Evolutionary conservation across 1,140 invertebrate genomes (phyloP).

Genomic region (Heliothis virescens): DNA sequence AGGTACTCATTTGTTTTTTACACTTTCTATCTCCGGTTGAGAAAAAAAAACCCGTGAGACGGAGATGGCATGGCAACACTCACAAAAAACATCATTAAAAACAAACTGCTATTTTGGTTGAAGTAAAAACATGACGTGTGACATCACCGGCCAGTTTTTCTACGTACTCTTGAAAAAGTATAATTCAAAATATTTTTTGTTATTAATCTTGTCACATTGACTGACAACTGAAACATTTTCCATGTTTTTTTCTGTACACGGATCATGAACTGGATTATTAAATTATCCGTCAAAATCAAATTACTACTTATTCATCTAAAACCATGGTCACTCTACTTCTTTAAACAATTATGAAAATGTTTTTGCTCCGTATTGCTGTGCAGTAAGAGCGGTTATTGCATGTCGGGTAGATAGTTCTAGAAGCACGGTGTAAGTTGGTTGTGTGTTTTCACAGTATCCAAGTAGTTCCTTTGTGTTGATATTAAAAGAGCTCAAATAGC

Average conservation of each 20-base stretch:
- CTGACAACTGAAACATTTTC: constrained; percentile 30
- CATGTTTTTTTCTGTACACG: constrained; percentile 9
- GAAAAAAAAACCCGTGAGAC: background rate
- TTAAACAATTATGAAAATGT: background rate
- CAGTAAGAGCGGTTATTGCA: background rate
- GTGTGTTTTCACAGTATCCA: constrained; percentile 44
- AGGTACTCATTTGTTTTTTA: no score
- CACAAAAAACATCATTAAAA: background rate
- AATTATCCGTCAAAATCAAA: constrained; percentile 48
- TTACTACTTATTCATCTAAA: constrained; percentile 48
- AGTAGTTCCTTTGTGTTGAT: constrained; percentile 45
- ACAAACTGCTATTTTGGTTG: constrained; percentile 4
- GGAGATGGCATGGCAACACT: constrained; percentile 5
- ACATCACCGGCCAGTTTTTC: constrained; percentile 8
- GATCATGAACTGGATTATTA: constrained; percentile 47
- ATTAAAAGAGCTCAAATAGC: constrained; percentile 37
- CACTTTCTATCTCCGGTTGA: no score
- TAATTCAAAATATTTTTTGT: constrained; percentile 16
- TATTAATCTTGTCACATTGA: no score
- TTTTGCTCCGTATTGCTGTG: background rate
- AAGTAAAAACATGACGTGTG: constrained; percentile 7
- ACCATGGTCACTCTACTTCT: background rate
- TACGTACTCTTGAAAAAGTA: background rate
- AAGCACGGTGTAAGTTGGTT: constrained; percentile 4
- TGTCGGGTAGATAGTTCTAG: background rate